Conservation (phyloP, 2,113 vertebrate genomes). For the Seriola quinqueradiata region DNA sequence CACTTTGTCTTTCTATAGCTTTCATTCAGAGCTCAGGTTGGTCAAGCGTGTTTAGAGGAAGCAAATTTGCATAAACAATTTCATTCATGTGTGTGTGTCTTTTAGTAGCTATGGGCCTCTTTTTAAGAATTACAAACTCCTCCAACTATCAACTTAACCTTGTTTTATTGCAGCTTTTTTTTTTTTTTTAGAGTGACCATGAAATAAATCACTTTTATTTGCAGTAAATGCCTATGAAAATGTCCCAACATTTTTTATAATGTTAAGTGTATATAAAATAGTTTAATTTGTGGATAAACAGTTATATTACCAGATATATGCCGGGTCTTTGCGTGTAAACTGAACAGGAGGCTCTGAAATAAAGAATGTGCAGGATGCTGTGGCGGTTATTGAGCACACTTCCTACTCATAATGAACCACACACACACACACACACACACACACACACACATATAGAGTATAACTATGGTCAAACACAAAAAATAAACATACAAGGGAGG, state of each 20-base stretch:
- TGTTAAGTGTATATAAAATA: constrained; percentile 28
- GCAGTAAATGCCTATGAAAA: constrained; percentile 15
- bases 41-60: constrained; percentile 1
- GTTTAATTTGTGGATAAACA: constrained; percentile 42
- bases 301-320: constrained; percentile 20
- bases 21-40: background rate
- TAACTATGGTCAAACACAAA: constrained; percentile 16
- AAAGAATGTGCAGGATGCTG: constrained; percentile 54
- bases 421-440: constrained; percentile 7
- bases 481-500: constrained; percentile 68
- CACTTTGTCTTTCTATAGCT: background rate
- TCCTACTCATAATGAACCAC: constrained; percentile 41
- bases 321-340: constrained; percentile 66
- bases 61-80: background rate
- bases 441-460: background rate
- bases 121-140: constrained; percentile 1
- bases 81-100: constrained; percentile 2
- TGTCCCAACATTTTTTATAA: constrained; percentile 12
- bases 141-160: background rate
- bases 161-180: constrained; percentile 4
- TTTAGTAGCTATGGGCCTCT: background rate
- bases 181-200: background rate
- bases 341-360: constrained; percentile 46
- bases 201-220: constrained; percentile 30
- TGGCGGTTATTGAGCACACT: constrained; percentile 52